A percentile compares a stretch with the other conserved stretches of the same genome.
These are phyloP conservation scores for Microctenopoma steveboyesi DNA, from an alignment of 2,797 vertebrate genomes.

Conservation along the genomic window DNA sequence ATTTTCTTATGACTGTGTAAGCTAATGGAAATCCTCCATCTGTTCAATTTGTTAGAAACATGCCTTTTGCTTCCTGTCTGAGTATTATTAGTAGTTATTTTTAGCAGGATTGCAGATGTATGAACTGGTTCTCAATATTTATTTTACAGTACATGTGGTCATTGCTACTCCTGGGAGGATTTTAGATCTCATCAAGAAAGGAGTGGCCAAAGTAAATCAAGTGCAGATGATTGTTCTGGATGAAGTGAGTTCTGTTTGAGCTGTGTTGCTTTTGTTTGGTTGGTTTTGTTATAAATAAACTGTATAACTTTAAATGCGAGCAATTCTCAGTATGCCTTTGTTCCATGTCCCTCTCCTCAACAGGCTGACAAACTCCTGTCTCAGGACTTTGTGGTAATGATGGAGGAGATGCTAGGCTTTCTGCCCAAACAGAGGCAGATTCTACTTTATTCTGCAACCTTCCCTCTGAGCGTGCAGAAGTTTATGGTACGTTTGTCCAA, in stretches of 20 bases:
- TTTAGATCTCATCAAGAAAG: slow-evolving; percentile 99
- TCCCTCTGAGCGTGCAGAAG: slow-evolving; percentile 98
- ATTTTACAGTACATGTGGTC: slow-evolving; percentile 92
- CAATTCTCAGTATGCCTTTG: not conserved
- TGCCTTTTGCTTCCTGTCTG: not conserved
- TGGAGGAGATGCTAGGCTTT: slow-evolving; percentile 98
- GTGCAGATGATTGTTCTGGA: slow-evolving; percentile 99
- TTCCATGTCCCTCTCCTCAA: not conserved
- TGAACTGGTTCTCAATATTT: not conserved
- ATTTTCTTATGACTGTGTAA: not conserved
- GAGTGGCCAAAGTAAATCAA: slow-evolving; percentile 97
- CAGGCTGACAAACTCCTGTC: slow-evolving; percentile 99
- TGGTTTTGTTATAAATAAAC: no score
- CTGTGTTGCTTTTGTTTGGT: not conserved
- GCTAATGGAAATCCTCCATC: not conserved
- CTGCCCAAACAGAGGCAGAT: slow-evolving; percentile 98
- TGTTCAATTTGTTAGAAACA: not conserved
- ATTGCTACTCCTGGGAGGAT: slow-evolving; percentile 98
- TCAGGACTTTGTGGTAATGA: slow-evolving; percentile 99
- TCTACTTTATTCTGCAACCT: slow-evolving; percentile 98
- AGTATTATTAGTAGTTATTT: no score
- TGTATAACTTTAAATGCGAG: not conserved
- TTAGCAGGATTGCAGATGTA: not conserved
- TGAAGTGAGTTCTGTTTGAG: slow-evolving; percentile 85
- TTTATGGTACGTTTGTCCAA: slow-evolving; percentile 90